phyloP scores from a whole-genome alignment of 2,113 vertebrate species.

The Pipa parva region DNA sequence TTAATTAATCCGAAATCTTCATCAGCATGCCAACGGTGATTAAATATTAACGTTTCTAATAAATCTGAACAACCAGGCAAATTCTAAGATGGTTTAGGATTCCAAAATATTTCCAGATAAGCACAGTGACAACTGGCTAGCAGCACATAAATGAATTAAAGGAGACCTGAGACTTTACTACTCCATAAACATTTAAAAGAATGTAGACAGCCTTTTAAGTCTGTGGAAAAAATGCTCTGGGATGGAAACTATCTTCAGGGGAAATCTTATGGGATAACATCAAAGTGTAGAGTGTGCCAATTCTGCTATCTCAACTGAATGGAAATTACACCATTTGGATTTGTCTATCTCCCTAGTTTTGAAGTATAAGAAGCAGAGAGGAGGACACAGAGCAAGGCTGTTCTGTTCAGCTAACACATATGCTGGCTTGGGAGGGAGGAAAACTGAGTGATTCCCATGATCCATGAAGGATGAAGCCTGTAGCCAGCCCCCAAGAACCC shows the following conservation, averaged over 20 bases:
- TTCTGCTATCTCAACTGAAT: background rate
- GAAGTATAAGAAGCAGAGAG: background rate
- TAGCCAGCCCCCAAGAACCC: slow-evolving; percentile 31
- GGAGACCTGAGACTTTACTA: too few species aligned
- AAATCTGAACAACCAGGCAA: background rate
- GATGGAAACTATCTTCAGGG: too few species aligned
- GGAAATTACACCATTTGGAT: background rate
- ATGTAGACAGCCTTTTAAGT: too few species aligned
- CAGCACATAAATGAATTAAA: too few species aligned
- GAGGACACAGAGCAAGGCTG: background rate
- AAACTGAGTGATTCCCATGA: slow-evolving; percentile 39
- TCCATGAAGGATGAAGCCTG: slow-evolving; percentile 32
- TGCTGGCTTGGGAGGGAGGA: slow-evolving; percentile 29
- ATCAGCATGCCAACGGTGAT: slow-evolving; percentile 18
- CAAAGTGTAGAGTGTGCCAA: background rate
- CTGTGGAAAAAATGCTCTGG: too few species aligned
- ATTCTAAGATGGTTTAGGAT: background rate
- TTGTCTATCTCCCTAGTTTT: background rate
- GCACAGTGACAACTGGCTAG: too few species aligned
- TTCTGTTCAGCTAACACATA: background rate
- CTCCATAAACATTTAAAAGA: too few species aligned
- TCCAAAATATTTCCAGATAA: too few species aligned
- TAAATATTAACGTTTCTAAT: slow-evolving; percentile 12
- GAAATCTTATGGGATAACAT: too few species aligned
- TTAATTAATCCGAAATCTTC: slow-evolving; percentile 17